A percentile compares a stretch with the other conserved stretches of the same genome.
Conservation (phyloP, 2,888 invertebrate genomes). For the Hemicrepidius hirtus region DNA sequence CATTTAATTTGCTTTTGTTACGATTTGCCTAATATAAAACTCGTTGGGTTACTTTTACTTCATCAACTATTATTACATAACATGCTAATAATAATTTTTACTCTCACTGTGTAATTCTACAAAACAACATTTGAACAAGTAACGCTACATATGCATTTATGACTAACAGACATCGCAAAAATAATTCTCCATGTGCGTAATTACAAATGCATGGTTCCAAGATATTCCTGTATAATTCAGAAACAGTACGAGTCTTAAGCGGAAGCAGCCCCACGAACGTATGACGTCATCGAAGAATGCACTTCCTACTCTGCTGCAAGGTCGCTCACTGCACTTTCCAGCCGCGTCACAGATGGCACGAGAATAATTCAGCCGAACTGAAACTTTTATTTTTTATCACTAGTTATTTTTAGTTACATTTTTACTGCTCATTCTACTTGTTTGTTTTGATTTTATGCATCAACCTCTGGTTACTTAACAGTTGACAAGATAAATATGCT, state of each 20-base stretch:
- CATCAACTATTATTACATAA: too few species aligned
- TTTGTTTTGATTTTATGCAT: conserved; percentile 3
- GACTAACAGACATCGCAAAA: conserved; percentile 5
- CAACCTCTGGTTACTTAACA: not conserved
- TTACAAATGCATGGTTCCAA: conserved; percentile 23
- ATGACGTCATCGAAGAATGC: conserved; percentile 49
- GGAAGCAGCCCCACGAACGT: conserved; percentile 41
- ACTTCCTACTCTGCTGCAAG: conserved; percentile 48
- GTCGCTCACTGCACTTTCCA: conserved; percentile 44
- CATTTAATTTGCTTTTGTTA: too few species aligned
- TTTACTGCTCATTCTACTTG: conserved; percentile 23
- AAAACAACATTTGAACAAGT: too few species aligned
- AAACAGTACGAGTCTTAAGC: conserved; percentile 34
- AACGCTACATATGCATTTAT: not conserved
- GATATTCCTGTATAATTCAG: conserved; percentile 23
- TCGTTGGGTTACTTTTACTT: too few species aligned
- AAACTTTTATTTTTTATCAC: conserved; percentile 37
- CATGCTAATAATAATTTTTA: too few species aligned
- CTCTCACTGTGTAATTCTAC: too few species aligned
- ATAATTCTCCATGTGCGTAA: conserved; percentile 10
- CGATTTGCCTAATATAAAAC: too few species aligned
- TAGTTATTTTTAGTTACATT: conserved; percentile 22
- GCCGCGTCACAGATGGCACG: conserved; percentile 33
- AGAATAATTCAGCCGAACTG: conserved; percentile 22
- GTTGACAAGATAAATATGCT: too few species aligned